Percentiles rank a stretch among this genome's conserved stretches.
These are phyloP conservation scores for Megalops cyprinoides DNA, from an alignment of 2,797 vertebrate species.

Conservation along the genomic window DNA sequence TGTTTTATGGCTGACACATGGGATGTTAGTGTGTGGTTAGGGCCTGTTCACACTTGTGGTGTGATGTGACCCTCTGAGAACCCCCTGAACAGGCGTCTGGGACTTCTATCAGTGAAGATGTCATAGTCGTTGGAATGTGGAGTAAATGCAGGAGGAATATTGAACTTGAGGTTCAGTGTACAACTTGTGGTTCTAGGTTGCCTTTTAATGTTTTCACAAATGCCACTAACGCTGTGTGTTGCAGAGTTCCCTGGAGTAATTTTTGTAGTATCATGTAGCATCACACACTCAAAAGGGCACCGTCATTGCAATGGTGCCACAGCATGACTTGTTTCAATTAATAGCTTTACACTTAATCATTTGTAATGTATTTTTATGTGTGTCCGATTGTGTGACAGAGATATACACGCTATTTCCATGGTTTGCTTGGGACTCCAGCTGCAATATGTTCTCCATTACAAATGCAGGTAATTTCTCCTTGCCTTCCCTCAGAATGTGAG, in stretches of 20 bases:
- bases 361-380: neutral
- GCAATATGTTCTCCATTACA: conserved; percentile 94
- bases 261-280: neutral
- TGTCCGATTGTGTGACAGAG: conserved; percentile 43
- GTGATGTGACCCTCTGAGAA: conserved; percentile 9
- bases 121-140: neutral
- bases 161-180: too few species aligned
- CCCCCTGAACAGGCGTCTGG: neutral
- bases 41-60: conserved; percentile 8
- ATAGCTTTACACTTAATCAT: too few species aligned
- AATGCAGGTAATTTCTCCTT: conserved; percentile 87
- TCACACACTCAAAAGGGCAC: neutral
- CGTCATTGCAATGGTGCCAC: too few species aligned
- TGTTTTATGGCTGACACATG: neutral
- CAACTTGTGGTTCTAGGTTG: too few species aligned
- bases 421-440: conserved; percentile 74
- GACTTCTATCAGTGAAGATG: neutral
- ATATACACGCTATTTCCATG: conserved; percentile 73
- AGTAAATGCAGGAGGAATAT: neutral
- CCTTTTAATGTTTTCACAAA: neutral
- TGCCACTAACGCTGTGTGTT: neutral
- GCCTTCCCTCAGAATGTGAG: conserved; percentile 82
- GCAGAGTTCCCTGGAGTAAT: neutral
- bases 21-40: neutral
- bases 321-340: too few species aligned